These are phyloP conservation scores for Lagria hirta DNA, from an alignment of 2,888 invertebrate species.

Conservation along the genomic window DNA sequence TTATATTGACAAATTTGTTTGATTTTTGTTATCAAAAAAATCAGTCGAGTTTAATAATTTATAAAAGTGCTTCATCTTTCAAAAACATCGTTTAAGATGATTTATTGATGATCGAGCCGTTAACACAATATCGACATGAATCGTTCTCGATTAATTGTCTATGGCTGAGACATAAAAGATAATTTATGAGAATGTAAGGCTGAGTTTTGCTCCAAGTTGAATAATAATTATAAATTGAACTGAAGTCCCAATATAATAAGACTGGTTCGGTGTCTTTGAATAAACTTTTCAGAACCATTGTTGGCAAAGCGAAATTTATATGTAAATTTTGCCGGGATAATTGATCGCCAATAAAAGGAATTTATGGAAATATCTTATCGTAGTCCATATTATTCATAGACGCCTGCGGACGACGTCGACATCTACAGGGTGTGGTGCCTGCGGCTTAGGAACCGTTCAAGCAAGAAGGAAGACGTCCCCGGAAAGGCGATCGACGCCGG, in stretches of 20 bases:
- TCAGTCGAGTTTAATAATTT: too few species aligned
- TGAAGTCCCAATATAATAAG: conserved; percentile 23
- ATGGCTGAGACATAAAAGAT: conserved; percentile 17
- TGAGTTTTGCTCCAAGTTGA: conserved; percentile 4
- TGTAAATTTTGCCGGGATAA: conserved; percentile 40
- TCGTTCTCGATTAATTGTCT: conserved; percentile 23
- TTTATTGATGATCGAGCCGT: conserved; percentile 22
- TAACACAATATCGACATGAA: conserved; percentile 24
- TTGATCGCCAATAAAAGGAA: conserved; percentile 48
- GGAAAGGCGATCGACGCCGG: conserved; percentile 34
- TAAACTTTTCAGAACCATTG: conserved; percentile 17
- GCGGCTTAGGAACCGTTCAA: conserved; percentile 21
- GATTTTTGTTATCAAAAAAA: too few species aligned
- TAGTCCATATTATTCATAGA: conserved; percentile 45
- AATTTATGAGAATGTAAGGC: conserved; percentile 19
- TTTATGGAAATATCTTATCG: conserved; percentile 46
- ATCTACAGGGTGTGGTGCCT: conserved; percentile 41
- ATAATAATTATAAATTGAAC: conserved; percentile 28
- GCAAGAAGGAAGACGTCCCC: conserved; percentile 19
- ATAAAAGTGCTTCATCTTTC: conserved; percentile 18
- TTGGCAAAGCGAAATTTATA: conserved; percentile 35
- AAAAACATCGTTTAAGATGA: conserved; percentile 16
- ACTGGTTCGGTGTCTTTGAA: conserved; percentile 28
- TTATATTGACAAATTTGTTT: too few species aligned
- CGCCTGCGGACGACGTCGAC: conserved; percentile 44